Evolutionary conservation across 2,888 invertebrate species (phyloP).

Genomic region (Philonicus albiceps): DNA sequence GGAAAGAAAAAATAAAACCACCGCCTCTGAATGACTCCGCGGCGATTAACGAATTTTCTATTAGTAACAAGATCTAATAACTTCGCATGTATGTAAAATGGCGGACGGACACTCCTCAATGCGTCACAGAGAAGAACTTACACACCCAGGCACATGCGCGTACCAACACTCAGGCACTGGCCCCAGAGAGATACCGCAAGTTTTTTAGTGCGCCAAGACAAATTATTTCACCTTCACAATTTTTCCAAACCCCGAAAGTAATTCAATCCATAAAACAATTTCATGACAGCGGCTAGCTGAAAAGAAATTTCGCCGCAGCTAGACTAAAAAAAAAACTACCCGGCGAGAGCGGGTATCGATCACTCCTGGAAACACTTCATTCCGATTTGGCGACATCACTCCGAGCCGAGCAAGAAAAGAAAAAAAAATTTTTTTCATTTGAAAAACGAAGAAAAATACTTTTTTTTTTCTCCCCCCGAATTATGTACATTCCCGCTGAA

Average conservation of each 20-base stretch:
- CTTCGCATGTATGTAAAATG: constrained; percentile 62
- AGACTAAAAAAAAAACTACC: background rate
- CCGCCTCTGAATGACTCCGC: background rate
- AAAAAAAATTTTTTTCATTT: background rate
- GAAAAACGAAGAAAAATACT: background rate
- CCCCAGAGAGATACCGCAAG: constrained; percentile 21
- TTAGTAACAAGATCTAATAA: constrained; percentile 38
- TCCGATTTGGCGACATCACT: constrained; percentile 11
- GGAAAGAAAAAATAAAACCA: background rate
- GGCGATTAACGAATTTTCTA: constrained; percentile 3
- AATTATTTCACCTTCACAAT: constrained; percentile 32
- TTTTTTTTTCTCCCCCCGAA: background rate
- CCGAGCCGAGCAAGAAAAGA: background rate
- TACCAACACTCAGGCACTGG: constrained; percentile 14
- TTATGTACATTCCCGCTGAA: background rate
- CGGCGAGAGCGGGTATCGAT: constrained; percentile 4
- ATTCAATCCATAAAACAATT: constrained; percentile 3
- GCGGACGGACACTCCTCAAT: constrained; percentile 70
- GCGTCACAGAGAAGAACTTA: constrained; percentile 64
- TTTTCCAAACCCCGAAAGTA: background rate
- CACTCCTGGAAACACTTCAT: constrained; percentile 26
- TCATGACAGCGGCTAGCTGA: background rate
- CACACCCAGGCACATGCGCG: constrained; percentile 40
- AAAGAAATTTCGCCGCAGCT: background rate
- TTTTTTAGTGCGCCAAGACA: constrained; percentile 32